Evolutionary conservation across 2,113 vertebrate species (phyloP).

Genomic region (Drymodes brunneopygia): DNA sequence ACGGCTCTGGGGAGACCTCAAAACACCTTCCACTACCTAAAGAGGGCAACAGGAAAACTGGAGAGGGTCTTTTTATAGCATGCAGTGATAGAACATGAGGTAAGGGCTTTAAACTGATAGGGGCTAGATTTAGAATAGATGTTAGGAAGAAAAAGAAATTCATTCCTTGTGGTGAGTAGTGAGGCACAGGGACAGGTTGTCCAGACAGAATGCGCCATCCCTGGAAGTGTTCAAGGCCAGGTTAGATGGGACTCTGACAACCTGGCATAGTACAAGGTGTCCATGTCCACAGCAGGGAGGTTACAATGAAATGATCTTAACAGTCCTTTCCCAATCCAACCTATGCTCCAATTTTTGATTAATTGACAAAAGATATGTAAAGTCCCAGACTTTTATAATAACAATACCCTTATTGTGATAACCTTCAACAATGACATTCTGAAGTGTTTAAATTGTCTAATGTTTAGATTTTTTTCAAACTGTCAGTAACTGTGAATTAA

Average conservation of each 20-base stretch:
- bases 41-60: not conserved
- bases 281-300: fast-evolving
- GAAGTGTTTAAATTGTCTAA: not conserved
- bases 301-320: not conserved
- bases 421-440: not conserved
- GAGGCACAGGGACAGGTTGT: not conserved
- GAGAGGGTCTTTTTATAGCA: not conserved
- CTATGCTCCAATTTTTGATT: not conserved
- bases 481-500: not conserved
- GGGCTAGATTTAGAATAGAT: not conserved
- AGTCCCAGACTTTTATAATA: not conserved
- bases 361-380: not conserved
- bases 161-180: not conserved
- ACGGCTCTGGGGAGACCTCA: fast-evolving
- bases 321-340: fast-evolving
- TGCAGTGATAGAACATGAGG: too few relatives aligned
- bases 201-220: not conserved
- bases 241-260: not conserved
- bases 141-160: not conserved
- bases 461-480: not conserved
- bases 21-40: not conserved
- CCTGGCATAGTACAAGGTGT: not conserved
- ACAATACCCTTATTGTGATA: not conserved
- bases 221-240: not conserved
- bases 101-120: not conserved